A percentile compares a stretch with the other conserved stretches of the same genome.
Conservation (phyloP, 1,140 invertebrate species). For the Bombus sibiricus region DNA sequence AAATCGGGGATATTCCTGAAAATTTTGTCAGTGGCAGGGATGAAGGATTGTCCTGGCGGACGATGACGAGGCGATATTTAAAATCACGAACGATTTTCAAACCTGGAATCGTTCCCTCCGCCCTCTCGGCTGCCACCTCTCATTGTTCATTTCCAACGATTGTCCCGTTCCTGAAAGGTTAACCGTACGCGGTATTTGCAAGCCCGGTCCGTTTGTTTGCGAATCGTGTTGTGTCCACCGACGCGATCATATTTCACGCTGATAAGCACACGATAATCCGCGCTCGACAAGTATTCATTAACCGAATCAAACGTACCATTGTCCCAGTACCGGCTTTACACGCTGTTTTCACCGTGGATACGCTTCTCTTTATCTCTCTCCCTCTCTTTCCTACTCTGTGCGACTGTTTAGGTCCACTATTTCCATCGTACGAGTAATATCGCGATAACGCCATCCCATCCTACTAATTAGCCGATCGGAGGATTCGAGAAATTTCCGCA, state of each 20-base stretch:
- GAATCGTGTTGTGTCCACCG: neutral
- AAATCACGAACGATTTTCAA: neutral
- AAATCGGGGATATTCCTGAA: neutral
- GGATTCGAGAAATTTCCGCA: slow-evolving; percentile 9
- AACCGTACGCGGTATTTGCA: slow-evolving; percentile 9
- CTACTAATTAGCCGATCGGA: slow-evolving; percentile 4
- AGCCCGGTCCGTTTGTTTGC: neutral
- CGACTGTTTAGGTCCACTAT: neutral
- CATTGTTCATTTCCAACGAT: slow-evolving; percentile 25
- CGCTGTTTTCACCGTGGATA: neutral
- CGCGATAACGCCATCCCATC: neutral
- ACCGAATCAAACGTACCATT: slow-evolving; percentile 27
- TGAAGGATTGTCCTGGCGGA: neutral
- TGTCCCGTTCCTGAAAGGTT: slow-evolving; percentile 10
- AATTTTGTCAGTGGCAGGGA: slow-evolving; percentile 4
- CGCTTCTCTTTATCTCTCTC: neutral
- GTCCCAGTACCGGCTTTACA: neutral
- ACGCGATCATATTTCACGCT: slow-evolving; percentile 22
- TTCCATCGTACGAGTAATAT: neutral
- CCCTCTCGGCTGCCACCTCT: neutral
- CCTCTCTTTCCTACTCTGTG: neutral
- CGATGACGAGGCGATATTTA: neutral
- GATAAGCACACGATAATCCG: slow-evolving; percentile 21
- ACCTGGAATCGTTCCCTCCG: neutral
- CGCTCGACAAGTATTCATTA: slow-evolving; percentile 27